phyloP scores from a whole-genome alignment of 2,888 invertebrate species.

The Megaustenia siamemsis region DNA sequence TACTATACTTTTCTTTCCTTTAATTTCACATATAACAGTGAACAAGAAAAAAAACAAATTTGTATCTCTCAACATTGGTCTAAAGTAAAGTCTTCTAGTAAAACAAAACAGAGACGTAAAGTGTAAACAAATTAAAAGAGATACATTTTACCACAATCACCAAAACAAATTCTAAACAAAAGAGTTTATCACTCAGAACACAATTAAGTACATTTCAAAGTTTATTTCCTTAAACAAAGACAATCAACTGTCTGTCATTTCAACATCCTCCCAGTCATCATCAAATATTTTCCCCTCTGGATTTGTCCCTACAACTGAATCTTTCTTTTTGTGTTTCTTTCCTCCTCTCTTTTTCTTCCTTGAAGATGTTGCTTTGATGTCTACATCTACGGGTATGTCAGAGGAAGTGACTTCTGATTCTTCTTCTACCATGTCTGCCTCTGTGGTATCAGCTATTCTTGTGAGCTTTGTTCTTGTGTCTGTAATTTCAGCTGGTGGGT shows the following conservation, averaged over 20 bases:
- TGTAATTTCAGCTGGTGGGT: slow-evolving; percentile 30
- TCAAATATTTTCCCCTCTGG: slow-evolving; percentile 24
- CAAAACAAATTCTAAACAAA: no score
- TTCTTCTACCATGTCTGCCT: slow-evolving; percentile 21
- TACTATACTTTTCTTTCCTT: no score
- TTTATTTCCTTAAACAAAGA: neutral
- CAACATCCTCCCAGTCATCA: slow-evolving; percentile 49
- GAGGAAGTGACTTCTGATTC: neutral
- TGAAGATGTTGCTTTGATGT: neutral
- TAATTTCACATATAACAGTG: no score
- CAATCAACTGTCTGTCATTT: slow-evolving; percentile 18
- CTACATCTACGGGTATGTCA: neutral
- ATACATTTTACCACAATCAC: no score
- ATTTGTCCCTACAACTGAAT: neutral
- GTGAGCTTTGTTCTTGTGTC: neutral
- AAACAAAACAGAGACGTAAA: no score
- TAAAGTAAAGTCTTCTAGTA: no score
- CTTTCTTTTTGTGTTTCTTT: slow-evolving; percentile 35
- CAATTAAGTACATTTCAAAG: neutral
- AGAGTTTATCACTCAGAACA: no score
- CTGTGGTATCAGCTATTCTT: neutral
- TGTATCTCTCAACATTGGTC: no score
- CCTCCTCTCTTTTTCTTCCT: slow-evolving; percentile 30
- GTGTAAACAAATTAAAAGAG: no score
- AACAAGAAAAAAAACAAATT: no score